Evolutionary conservation across 2,888 invertebrate genomes (phyloP).

Genomic region (Ochropleura plecta): DNA sequence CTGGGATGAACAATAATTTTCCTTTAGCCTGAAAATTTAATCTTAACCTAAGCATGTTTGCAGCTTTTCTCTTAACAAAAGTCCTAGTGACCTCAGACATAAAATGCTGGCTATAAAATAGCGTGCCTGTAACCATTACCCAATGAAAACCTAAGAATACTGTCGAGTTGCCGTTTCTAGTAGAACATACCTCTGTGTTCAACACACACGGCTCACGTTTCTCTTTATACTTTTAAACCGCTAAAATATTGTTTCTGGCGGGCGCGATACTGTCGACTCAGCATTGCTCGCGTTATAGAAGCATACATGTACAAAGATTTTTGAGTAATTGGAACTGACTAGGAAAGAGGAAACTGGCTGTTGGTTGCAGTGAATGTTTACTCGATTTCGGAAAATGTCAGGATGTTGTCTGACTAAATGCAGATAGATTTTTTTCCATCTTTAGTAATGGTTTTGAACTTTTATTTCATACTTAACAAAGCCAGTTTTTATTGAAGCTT

Average conservation of each 20-base stretch:
- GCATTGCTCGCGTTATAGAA: slow-evolving; percentile 70
- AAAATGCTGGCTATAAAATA: slow-evolving; percentile 48
- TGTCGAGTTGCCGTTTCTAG: slow-evolving; percentile 60
- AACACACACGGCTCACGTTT: slow-evolving; percentile 70
- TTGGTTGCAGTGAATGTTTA: slow-evolving; percentile 1
- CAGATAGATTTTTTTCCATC: no score
- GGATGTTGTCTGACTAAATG: background rate
- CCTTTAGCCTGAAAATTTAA: slow-evolving; percentile 28
- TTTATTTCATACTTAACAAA: no score
- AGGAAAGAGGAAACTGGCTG: slow-evolving; percentile 1
- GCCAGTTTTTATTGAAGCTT: background rate
- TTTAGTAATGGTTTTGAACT: background rate
- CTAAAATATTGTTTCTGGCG: slow-evolving; percentile 88
- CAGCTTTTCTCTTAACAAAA: slow-evolving; percentile 43
- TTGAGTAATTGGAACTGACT: slow-evolving; percentile 65
- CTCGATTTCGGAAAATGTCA: background rate
- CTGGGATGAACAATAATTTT: background rate
- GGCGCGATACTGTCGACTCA: slow-evolving; percentile 82
- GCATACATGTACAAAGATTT: slow-evolving; percentile 63
- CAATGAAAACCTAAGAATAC: slow-evolving; percentile 55
- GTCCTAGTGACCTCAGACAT: slow-evolving; percentile 46
- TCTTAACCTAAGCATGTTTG: slow-evolving; percentile 15
- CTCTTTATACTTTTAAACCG: slow-evolving; percentile 86
- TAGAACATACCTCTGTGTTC: slow-evolving; percentile 56
- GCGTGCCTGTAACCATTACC: slow-evolving; percentile 45